Evolutionary conservation across 1,140 invertebrate genomes (phyloP).

Genomic region (Drosophila repleta): DNA sequence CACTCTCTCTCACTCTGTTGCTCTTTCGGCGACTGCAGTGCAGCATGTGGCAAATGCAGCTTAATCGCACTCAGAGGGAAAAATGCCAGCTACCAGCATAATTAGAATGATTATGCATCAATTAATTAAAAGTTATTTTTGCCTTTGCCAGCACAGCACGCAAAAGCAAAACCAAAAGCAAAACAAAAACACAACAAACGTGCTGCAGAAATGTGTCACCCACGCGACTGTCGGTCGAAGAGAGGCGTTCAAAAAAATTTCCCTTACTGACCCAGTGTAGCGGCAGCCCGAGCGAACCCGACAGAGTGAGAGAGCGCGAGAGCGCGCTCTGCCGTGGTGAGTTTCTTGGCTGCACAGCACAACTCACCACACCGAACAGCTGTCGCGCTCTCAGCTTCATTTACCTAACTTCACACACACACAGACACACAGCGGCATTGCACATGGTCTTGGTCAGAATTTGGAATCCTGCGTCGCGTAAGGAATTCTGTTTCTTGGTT

Average conservation of each 20-base stretch:
- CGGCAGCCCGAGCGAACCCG: slow-evolving; percentile 12
- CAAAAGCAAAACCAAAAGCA: slow-evolving; percentile 26
- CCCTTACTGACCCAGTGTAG: slow-evolving; percentile 54
- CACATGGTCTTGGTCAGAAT: slow-evolving; percentile 42
- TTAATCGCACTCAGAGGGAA: slow-evolving; percentile 37
- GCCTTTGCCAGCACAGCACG: slow-evolving; percentile 27
- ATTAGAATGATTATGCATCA: slow-evolving; percentile 66
- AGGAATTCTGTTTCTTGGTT: slow-evolving; percentile 12
- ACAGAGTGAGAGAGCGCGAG: slow-evolving; percentile 10
- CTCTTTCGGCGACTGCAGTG: background rate
- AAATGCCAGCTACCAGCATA: slow-evolving; percentile 46
- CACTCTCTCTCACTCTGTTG: background rate
- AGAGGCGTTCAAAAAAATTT: slow-evolving; percentile 38
- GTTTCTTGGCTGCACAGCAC: slow-evolving; percentile 28
- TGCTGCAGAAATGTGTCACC: slow-evolving; percentile 47
- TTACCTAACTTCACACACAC: slow-evolving; percentile 34
- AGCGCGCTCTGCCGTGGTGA: slow-evolving; percentile 49
- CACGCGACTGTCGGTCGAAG: slow-evolving; percentile 16
- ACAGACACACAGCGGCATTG: slow-evolving; percentile 10
- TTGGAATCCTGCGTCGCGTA: slow-evolving; percentile 20
- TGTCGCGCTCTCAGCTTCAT: slow-evolving; percentile 59
- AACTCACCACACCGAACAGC: slow-evolving; percentile 65
- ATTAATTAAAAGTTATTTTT: slow-evolving; percentile 78
- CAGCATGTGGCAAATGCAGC: slow-evolving; percentile 12
- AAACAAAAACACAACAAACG: slow-evolving; percentile 35